phyloP scores from a whole-genome alignment of 2,888 invertebrate genomes.

The Cheilosia pagana region DNA sequence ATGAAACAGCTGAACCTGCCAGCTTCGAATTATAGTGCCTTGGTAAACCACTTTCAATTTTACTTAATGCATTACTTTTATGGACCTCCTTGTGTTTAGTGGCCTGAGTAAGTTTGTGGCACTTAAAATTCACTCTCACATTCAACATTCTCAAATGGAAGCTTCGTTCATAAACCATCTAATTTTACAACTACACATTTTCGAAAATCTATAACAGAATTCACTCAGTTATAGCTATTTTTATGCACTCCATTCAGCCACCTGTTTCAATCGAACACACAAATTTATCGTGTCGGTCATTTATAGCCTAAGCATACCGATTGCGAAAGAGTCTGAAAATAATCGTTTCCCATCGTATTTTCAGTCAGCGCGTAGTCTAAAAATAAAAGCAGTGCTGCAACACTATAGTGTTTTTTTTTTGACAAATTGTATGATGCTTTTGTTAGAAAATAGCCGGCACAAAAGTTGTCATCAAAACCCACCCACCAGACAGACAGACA shows the following conservation, averaged over 20 bases:
- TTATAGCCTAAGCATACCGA: neutral
- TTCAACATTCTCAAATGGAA: too few species aligned
- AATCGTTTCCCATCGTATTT: conserved; percentile 30
- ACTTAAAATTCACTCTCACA: too few species aligned
- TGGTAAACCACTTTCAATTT: too few species aligned
- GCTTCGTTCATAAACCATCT: too few species aligned
- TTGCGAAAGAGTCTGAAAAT: conserved; percentile 50
- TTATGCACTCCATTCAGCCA: neutral
- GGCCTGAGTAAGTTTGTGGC: too few species aligned
- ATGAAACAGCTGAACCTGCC: too few species aligned
- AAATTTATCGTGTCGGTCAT: neutral
- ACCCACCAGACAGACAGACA: neutral
- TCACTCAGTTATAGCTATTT: neutral
- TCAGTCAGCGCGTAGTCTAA: conserved; percentile 27
- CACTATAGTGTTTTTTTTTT: neutral
- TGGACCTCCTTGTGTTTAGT: too few species aligned
- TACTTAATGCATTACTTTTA: too few species aligned
- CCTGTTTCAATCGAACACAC: conserved; percentile 10
- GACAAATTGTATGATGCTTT: conserved; percentile 15
- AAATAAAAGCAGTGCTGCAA: conserved; percentile 30
- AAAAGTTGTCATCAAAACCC: conserved; percentile 23
- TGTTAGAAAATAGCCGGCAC: conserved; percentile 43
- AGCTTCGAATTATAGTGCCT: too few species aligned
- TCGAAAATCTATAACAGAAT: too few species aligned
- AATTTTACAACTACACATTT: too few species aligned